Base-by-base conservation (phyloP, 1,140 invertebrate species). In the Planococcus citri region DNA sequence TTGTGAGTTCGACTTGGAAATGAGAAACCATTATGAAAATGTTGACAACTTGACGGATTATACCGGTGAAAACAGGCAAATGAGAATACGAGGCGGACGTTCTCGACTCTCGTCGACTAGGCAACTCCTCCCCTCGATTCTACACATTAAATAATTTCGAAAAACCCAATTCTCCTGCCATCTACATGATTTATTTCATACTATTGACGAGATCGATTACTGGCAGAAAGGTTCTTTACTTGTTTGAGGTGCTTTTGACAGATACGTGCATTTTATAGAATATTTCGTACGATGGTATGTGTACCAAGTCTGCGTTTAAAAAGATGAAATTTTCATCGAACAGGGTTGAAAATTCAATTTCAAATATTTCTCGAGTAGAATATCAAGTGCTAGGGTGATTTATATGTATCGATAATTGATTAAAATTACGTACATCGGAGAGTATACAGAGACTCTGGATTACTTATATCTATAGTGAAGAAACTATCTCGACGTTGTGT, bases 11-110 rank as follows among this genome's bases (percentile, higher is more conserved):
- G 60, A 12, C 60, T 24, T 14, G 25, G 22, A 64, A 24, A 64
- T 27, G 25, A 64, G 60, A 64, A 64, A 64, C 60, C 60, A 64
- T 64, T 64, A 64, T 64, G 60, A 64, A 64, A 64, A 64, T 64
- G 60, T 64, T 64, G 60, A 64, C 60, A 64, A 21, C 24, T 64
- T 64, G 60, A 64, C 60, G 25, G 60, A 64, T 64, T 64, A 64
- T 25, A 27, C 20, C 22, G 60, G 22, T 12, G 60, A 25, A 27
- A 64, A 27, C 60, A 64, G 60, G 60, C 60, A 64, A 64, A 64
- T 64, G 22, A 64, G 60, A 64, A 27, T 14, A 25, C 60, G 60
- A 64, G 60, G 60, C 60, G 60, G 21, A 25, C 60, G 60, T 60
- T 60, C 21, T 20, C n/a, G n/a, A n/a, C 29, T 33, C 29, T 33